These are phyloP conservation scores for Thereva unica DNA, from an alignment of 2,888 invertebrate species.

Conservation along the genomic window DNA sequence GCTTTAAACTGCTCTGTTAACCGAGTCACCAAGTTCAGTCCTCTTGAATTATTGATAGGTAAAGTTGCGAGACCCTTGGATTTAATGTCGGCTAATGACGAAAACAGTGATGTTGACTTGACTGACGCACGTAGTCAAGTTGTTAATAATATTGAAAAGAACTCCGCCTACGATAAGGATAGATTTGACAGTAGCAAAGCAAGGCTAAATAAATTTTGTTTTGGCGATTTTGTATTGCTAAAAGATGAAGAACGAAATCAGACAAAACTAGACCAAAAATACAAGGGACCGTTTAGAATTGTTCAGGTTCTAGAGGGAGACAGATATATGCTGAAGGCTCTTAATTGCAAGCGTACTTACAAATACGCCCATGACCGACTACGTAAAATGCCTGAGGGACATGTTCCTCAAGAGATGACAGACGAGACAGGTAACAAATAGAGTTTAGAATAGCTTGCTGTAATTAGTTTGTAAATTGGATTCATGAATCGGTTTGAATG, in stretches of 20 bases:
- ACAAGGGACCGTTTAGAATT: background rate
- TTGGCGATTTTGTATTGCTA: background rate
- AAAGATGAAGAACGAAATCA: slow-evolving; percentile 5
- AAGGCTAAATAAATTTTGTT: background rate
- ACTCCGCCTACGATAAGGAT: background rate
- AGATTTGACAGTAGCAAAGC: slow-evolving; percentile 4
- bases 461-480: too few relatives aligned
- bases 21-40: slow-evolving; percentile 4
- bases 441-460: too few relatives aligned
- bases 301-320: background rate
- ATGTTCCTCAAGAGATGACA: background rate
- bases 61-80: slow-evolving; percentile 9
- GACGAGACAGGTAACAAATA: too few relatives aligned
- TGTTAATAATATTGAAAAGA: background rate
- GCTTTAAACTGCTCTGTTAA: slow-evolving; percentile 1
- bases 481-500: too few relatives aligned
- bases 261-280: slow-evolving; percentile 7
- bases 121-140: too few relatives aligned
- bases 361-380: slow-evolving; percentile 1
- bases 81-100: background rate
- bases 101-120: too few relatives aligned
- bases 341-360: background rate
- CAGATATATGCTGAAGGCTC: background rate
- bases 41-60: slow-evolving; percentile 5
- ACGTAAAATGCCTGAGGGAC: background rate